phyloP scores from a whole-genome alignment of 1,140 invertebrate genomes.

The Chelonus insularis region DNA sequence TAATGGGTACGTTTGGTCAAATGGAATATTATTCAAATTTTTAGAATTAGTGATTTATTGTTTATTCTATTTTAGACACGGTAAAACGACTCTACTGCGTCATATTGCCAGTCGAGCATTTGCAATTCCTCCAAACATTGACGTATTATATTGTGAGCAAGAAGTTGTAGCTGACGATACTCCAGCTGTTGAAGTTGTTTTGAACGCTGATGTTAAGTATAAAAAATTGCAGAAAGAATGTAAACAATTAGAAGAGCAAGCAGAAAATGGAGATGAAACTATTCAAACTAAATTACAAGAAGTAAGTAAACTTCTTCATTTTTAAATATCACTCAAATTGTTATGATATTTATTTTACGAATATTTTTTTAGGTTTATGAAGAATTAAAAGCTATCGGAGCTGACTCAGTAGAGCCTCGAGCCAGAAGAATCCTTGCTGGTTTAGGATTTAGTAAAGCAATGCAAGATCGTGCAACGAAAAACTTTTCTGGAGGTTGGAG shows the following conservation, averaged over 20 bases:
- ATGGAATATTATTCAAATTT: conserved; percentile 6
- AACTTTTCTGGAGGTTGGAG: conserved; percentile 98
- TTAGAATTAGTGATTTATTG: conserved; percentile 15
- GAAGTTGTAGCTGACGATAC: conserved; percentile 94
- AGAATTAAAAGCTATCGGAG: conserved; percentile 93
- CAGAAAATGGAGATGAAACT: conserved; percentile 69
- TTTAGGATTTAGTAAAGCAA: conserved; percentile 91
- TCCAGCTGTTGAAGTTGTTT: conserved; percentile 87
- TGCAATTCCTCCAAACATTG: conserved; percentile 93
- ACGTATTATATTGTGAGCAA: conserved; percentile 98
- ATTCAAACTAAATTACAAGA: conserved; percentile 83
- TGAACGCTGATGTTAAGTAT: conserved; percentile 91
- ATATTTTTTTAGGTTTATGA: conserved; percentile 80
- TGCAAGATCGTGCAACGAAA: conserved; percentile 94
- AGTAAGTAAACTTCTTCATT: no score
- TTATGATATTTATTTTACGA: no score
- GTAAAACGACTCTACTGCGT: conserved; percentile 96
- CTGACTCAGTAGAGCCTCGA: conserved; percentile 94
- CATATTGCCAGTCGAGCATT: conserved; percentile 89
- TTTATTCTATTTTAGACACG: conserved; percentile 70
- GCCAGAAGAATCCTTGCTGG: conserved; percentile 94
- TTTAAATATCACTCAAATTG: no score
- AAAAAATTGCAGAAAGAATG: conserved; percentile 80
- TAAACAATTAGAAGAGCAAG: conserved; percentile 77
- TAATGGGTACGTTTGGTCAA: conserved; percentile 75